Evolutionary conservation across 2,888 invertebrate genomes (phyloP).

Genomic region (Amaurobius ferox): DNA sequence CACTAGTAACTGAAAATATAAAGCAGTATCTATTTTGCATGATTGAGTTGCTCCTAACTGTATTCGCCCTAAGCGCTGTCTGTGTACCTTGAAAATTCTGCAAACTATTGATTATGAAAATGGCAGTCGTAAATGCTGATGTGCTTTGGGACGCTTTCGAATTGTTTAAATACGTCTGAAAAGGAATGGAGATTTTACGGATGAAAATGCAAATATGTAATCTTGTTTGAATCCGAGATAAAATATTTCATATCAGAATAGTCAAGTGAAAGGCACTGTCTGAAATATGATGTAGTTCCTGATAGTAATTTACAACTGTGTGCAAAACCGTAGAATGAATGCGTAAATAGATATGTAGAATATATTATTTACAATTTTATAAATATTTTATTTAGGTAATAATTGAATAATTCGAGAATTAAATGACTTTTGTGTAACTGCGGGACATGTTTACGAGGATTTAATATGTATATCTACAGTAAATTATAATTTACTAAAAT

Average conservation of each 20-base stretch:
- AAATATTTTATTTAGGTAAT: too few relatives aligned
- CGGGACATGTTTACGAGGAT: too few relatives aligned
- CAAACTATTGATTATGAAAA: conserved; percentile 4
- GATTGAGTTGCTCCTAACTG: not conserved
- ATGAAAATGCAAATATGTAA: not conserved
- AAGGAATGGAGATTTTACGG: not conserved
- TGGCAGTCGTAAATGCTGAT: not conserved
- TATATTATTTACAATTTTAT: too few relatives aligned
- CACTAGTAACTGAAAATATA: too few relatives aligned
- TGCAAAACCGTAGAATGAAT: too few relatives aligned
- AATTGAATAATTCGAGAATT: too few relatives aligned
- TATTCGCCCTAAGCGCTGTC: not conserved
- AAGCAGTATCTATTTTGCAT: not conserved
- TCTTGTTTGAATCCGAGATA: not conserved
- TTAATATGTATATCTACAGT: too few relatives aligned
- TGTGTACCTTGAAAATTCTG: not conserved
- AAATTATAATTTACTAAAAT: too few relatives aligned
- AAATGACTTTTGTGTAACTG: too few relatives aligned
- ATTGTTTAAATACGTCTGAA: conserved; percentile 1
- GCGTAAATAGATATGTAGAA: too few relatives aligned
- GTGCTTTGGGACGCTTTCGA: not conserved
- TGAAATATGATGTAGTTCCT: not conserved
- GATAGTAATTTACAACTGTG: not conserved
- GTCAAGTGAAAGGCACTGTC: not conserved
- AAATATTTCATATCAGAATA: not conserved